Evolutionary conservation across 2,888 invertebrate species (phyloP), one percentile per base, ranked within the genome.

Genomic region (Tryphoninae sp.): DNA sequence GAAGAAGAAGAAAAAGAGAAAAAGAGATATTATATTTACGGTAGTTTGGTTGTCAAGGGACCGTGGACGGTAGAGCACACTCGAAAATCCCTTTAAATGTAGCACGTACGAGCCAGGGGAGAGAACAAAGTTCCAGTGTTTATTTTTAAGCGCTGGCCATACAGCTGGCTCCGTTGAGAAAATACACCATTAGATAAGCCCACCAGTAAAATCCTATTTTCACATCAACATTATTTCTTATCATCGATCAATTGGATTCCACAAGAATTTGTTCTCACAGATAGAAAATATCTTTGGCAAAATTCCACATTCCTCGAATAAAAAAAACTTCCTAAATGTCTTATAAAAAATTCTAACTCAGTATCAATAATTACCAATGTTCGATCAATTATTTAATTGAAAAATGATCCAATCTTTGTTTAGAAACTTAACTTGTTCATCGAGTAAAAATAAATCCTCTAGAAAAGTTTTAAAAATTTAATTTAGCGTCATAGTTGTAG

Each of bases 261-360:
- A 33, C 6, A 4, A 33, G 4, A 33, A 33, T 33, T 33, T 33
- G 4, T 33, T 6, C 6, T 33, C 33, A 6, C 6, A 26, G 26
- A 1, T 19, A 33, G 7, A 33, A 33, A 33, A 33, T 33, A 33
- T 33, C 33, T 33, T 33, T 33, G 7, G 4, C 33, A 33, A 53
- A 40, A 61, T 33, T 16, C 65, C 42, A 80, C 80, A 80, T 80
- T 75, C 71, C 68, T 68, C 62, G 64, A 69, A 69, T 75, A 78
- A 49, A 65, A 58, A 19, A 59, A 33, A 64, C 55, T 62, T 55
- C 23, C 19, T 1, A 19, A 19, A 1, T 19, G 19, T 19, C 16
- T 26, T 26, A 4, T 4, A 4, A 26, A 26, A 26, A 26, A 2
- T 2, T 26, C 0, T 26, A 26, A 26, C 0, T 33, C 33, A 7